Conservation (phyloP, 1,140 invertebrate genomes). For the Cephus cinctus region DNA sequence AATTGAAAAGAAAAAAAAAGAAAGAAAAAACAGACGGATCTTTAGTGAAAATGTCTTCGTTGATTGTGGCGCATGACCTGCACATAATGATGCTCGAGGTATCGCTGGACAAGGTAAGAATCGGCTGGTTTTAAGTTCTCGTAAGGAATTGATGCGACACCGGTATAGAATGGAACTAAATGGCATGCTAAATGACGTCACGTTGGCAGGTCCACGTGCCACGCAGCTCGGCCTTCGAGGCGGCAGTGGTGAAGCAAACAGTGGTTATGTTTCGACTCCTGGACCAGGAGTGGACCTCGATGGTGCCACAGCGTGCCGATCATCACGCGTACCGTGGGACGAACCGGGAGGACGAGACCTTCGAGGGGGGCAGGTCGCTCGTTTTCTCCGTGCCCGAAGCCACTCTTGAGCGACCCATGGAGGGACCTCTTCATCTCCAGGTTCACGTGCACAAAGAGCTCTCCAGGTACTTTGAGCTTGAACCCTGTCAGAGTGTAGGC, state of each 20-base stretch:
- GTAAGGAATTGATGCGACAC: too few relatives aligned
- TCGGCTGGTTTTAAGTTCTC: too few relatives aligned
- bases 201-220: conserved; percentile 36
- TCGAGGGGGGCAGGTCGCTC: conserved; percentile 41
- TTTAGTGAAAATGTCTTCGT: conserved; percentile 26
- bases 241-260: conserved; percentile 33
- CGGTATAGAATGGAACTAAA: too few relatives aligned
- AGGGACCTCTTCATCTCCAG: conserved; percentile 22
- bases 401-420: conserved; percentile 12
- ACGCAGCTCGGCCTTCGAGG: conserved; percentile 27
- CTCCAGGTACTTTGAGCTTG: conserved; percentile 31
- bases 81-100: conserved; percentile 44
- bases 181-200: too few relatives aligned
- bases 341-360: conserved; percentile 28
- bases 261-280: conserved; percentile 36
- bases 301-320: conserved; percentile 32
- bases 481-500: conserved; percentile 23
- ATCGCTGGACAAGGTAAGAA: conserved; percentile 35
- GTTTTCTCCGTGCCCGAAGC: conserved; percentile 31
- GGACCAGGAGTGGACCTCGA: conserved; percentile 36
- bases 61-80: conserved; percentile 32
- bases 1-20: not conserved
- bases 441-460: conserved; percentile 29
- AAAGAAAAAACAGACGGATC: not conserved
- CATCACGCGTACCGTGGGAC: conserved; percentile 30